A percentile compares a stretch with the other conserved stretches of the same genome.
phyloP scores from a whole-genome alignment of 2,113 vertebrate species.

The Lepus timidus region DNA sequence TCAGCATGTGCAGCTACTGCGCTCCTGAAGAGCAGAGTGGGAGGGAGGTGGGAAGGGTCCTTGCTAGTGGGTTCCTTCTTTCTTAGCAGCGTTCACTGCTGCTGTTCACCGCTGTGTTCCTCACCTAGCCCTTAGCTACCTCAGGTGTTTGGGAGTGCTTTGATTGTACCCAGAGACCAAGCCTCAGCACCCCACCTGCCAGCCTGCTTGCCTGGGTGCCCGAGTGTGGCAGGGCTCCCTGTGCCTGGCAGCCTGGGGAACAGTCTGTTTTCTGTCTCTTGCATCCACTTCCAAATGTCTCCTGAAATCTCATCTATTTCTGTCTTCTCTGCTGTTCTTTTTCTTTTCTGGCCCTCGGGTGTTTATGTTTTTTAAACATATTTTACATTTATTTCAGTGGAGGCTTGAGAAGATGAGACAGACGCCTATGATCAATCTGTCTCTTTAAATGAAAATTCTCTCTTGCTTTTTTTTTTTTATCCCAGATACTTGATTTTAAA shows the following conservation, averaged over 20 bases:
- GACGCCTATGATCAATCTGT: neutral
- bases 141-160: neutral
- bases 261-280: slow-evolving; percentile 7
- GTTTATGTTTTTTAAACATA: neutral
- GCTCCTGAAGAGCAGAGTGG: neutral
- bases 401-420: neutral
- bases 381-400: slow-evolving; percentile 23
- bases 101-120: neutral
- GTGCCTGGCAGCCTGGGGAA: neutral
- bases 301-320: slow-evolving; percentile 18
- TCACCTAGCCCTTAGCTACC: neutral
- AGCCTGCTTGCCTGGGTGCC: neutral
- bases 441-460: slow-evolving; percentile 27
- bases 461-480: neutral
- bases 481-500: slow-evolving; percentile 10
- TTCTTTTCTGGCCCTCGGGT: neutral
- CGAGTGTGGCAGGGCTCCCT: neutral
- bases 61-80: neutral
- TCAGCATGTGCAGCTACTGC: neutral
- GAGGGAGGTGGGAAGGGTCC: neutral
- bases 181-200: neutral
- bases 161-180: neutral
- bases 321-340: neutral
- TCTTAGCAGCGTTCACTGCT: neutral
- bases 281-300: neutral